Conservation (phyloP, 2,113 vertebrate species). For the Phyllostomus discolor region DNA sequence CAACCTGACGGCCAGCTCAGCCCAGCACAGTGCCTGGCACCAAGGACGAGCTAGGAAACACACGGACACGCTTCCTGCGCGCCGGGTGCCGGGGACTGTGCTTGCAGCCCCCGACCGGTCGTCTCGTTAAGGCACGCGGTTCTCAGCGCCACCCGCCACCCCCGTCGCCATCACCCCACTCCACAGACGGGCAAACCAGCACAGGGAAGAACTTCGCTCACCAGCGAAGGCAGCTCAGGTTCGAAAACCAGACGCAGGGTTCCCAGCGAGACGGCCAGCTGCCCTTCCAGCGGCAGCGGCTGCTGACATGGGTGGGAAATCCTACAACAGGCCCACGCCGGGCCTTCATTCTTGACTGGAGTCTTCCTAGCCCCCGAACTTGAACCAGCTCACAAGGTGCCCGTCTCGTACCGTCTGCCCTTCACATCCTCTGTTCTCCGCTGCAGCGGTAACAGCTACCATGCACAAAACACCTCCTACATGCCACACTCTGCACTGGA, state of each 20-base stretch:
- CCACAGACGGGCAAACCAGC: background rate
- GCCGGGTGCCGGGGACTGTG: background rate
- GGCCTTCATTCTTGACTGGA: background rate
- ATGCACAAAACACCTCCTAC: slow-evolving; percentile 6
- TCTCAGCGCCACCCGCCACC: background rate
- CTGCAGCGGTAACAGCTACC: background rate
- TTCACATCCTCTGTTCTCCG: background rate
- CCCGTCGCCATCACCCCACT: background rate
- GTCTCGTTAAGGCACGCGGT: background rate
- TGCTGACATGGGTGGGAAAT: background rate
- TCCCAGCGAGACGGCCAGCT: background rate
- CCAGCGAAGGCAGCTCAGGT: background rate
- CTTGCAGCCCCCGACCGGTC: background rate
- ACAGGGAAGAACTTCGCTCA: background rate
- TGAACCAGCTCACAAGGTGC: slow-evolving; percentile 6
- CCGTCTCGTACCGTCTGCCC: background rate
- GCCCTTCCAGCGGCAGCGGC: background rate
- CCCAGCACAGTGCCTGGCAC: background rate
- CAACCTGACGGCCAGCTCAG: background rate
- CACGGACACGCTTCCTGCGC: background rate
- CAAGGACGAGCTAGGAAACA: background rate
- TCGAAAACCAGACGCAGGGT: background rate
- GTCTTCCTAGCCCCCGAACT: background rate
- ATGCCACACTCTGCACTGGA: background rate
- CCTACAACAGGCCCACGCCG: background rate